Base-by-base conservation (phyloP, 2,797 vertebrate species). In the Corythornis leucogaster region DNA sequence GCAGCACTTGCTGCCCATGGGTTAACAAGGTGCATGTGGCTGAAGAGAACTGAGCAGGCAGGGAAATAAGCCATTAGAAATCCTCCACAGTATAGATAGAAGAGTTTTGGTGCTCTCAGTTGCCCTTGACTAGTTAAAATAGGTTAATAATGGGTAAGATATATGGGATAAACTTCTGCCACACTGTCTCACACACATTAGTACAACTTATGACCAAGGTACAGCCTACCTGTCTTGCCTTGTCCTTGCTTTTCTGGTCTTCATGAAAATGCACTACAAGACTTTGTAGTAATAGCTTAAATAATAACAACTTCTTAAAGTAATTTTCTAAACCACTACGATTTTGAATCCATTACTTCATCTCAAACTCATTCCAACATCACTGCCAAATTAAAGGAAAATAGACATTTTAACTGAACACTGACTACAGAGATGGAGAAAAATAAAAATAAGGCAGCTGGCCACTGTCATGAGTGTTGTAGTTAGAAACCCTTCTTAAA, bases 261-360 rank as follows among this genome's bases (percentile, higher is more conserved):
- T 87, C 82, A 51, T 79, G 77, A 85, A 92, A 94, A 93, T 77
- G 64, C 84, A 74, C 89, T 85, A 82, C 45, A 89, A 88, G 86
- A 85, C 61, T 86, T 71, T 38, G 68, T 64, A 33, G 79, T 92
- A 86, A 93, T 91, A 92, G 78, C 75, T 92, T 48, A 90, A 93
- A 85, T 50, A 50, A 50, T 25, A 67, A 92, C 30, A 93, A 93
- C 38, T 40, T 40, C 15, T 26, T 10, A 85, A 92, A 92, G 81
- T 55, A 85, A 92, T 94, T 92, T 93, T 90, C 90, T 89, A 92
- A 82, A 93, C 78, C 81, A 92, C 90, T 89, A 84, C 80, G 54
- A 75, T 71, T 95, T 90, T 93, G 86, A 94, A 93, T 92, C 80
- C 54, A 90, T 89, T 85, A 90, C 16, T 16, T 59, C 84, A 85